phyloP scores from a whole-genome alignment of 2,113 vertebrate genomes.

The Rattus norvegicus region DNA sequence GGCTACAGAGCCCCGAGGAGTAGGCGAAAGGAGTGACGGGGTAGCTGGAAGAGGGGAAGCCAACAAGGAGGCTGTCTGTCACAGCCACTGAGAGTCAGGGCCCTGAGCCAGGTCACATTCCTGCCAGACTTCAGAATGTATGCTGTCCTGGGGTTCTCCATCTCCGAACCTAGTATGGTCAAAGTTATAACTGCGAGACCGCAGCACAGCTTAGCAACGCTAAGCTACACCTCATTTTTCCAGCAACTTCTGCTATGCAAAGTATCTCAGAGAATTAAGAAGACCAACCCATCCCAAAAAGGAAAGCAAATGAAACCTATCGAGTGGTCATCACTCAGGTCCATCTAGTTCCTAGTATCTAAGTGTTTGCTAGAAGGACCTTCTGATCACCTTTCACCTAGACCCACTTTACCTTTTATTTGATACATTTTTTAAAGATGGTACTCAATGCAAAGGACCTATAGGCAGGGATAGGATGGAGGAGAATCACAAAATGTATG shows the following conservation, averaged over 20 bases:
- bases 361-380: background rate
- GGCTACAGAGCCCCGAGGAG: background rate
- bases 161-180: background rate
- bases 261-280: background rate
- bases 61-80: background rate
- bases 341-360: background rate
- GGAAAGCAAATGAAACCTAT: background rate
- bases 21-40: background rate
- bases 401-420: background rate
- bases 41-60: background rate
- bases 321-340: background rate
- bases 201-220: background rate
- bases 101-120: background rate
- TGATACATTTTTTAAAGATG: background rate
- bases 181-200: background rate
- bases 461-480: no score
- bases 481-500: background rate
- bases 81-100: background rate
- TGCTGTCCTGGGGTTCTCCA: background rate
- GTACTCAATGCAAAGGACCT: background rate
- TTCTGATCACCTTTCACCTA: background rate
- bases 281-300: background rate
- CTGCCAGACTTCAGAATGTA: background rate
- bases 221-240: slow-evolving; percentile 4
- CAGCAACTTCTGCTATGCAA: background rate